Base-by-base conservation (phyloP, 2,797 vertebrate species). In the Anas capensis region DNA sequence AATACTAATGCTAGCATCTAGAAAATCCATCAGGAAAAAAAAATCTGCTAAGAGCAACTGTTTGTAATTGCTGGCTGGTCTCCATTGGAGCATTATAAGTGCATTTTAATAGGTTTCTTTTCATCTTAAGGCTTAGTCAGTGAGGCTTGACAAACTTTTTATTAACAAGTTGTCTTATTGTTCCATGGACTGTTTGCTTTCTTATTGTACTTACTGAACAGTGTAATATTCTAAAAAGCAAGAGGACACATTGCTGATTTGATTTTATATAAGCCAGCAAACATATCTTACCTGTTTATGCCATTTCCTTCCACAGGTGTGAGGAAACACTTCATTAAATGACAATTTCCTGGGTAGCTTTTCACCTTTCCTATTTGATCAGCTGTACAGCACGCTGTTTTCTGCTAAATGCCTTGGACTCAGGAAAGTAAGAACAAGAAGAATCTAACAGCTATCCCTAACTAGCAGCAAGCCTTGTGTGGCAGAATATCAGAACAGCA, bases 321-420 rank as follows among this genome's bases (percentile, higher is more conserved):
- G 90, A 94, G 90, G 88, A 96, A 88, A 64, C 53, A 93, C 46
- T 48, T 48, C 46, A 77, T 93, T 94, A 96, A 97, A 89, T 73
- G 77, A 79, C 27, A 80, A 23, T 89, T 95, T 96, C 93, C 70
- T 88, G 87, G 48, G 26, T 69, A 65, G 60, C 92, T 38, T 89
- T 42, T 16, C 31, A 66, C 38, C 26, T 91, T 68, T 62, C 11
- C 8, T 94, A 53, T 93, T 75, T 78, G 38, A 73, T 91, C 72
- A 88, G 38, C 48, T 83, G 27, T 69, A 40, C 44, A 54, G 73
- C 6, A 29, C 78, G 51, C 68, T 69, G 42, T 81, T 89, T 87
- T 95, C 56, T 95, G 26, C 89, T 93, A 88, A 86, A 90, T 11
- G 15, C 21, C 53, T 69, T 17, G 26, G 36, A 84, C 40, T 61